Evolutionary conservation across 2,797 vertebrate species (phyloP).

Genomic region (Anguilla anguilla): DNA sequence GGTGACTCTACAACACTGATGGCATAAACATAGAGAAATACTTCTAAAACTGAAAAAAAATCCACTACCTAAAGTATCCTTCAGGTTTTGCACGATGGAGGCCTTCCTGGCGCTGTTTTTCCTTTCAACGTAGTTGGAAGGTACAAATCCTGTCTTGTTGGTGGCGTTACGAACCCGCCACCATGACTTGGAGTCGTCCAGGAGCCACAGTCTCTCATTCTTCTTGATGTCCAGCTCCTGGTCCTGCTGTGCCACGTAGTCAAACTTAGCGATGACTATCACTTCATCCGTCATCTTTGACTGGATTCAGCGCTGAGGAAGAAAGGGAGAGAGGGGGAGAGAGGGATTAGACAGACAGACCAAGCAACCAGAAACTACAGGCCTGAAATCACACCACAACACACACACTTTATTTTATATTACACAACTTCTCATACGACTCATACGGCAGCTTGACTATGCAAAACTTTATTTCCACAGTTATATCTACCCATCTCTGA

Average conservation of each 20-base stretch:
- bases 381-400: background rate
- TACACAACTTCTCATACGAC: background rate
- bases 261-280: conserved; percentile 91
- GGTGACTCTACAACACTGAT: background rate
- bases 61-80: conserved; percentile 85
- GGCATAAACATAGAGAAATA: conserved; percentile 14
- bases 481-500: too few relatives aligned
- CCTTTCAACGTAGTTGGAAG: conserved; percentile 90
- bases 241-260: conserved; percentile 92
- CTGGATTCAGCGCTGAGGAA: conserved; percentile 64
- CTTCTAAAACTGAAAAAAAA: background rate
- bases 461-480: background rate
- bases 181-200: conserved; percentile 93
- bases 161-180: conserved; percentile 89
- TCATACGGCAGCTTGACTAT: background rate
- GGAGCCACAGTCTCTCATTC: conserved; percentile 87
- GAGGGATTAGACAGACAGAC: background rate
- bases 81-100: conserved; percentile 90
- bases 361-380: background rate
- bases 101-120: conserved; percentile 91
- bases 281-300: conserved; percentile 93
- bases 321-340: background rate
- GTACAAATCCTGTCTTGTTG: conserved; percentile 91
- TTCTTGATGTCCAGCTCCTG: conserved; percentile 94
- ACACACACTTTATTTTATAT: background rate